phyloP scores from a whole-genome alignment of 2,113 vertebrate genomes.

The Euleptes europaea region DNA sequence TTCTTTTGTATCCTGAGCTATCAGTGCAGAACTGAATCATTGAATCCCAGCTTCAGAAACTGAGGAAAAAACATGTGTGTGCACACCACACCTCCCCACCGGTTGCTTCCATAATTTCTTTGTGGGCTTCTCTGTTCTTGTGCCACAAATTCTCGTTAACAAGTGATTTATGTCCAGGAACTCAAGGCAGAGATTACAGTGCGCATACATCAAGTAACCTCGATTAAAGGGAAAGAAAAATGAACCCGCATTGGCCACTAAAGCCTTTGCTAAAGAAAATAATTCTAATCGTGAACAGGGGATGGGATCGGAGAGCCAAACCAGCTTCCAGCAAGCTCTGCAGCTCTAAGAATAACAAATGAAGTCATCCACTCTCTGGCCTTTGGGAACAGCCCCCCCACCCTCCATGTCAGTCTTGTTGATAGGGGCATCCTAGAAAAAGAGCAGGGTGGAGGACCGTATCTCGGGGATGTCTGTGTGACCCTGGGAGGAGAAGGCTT shows the following conservation, averaged over 20 bases:
- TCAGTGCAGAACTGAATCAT: background rate
- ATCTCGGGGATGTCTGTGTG: background rate
- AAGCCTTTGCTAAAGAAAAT: slow-evolving; percentile 39
- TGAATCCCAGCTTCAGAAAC: background rate
- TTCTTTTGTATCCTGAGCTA: background rate
- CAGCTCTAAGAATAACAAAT: slow-evolving; percentile 39
- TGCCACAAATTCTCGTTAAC: slow-evolving; percentile 25
- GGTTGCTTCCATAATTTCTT: background rate
- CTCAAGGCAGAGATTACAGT: slow-evolving; percentile 44
- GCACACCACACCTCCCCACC: background rate
- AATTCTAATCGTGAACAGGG: slow-evolving; percentile 21
- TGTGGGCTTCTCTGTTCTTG: background rate
- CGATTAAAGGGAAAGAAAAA: slow-evolving; percentile 43
- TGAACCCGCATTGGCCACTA: background rate
- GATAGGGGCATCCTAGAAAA: slow-evolving; percentile 25
- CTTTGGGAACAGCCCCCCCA: slow-evolving; percentile 22
- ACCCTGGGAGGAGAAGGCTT: background rate
- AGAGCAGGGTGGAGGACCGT: background rate
- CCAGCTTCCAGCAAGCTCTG: background rate
- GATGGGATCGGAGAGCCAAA: slow-evolving; percentile 2
- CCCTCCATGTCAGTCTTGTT: background rate
- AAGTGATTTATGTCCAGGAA: slow-evolving; percentile 35
- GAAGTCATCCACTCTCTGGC: slow-evolving; percentile 21
- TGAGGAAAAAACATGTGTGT: background rate
- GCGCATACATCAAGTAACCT: slow-evolving; percentile 41